phyloP scores from a whole-genome alignment of 2,797 vertebrate genomes.

The Chelonia mydas region DNA sequence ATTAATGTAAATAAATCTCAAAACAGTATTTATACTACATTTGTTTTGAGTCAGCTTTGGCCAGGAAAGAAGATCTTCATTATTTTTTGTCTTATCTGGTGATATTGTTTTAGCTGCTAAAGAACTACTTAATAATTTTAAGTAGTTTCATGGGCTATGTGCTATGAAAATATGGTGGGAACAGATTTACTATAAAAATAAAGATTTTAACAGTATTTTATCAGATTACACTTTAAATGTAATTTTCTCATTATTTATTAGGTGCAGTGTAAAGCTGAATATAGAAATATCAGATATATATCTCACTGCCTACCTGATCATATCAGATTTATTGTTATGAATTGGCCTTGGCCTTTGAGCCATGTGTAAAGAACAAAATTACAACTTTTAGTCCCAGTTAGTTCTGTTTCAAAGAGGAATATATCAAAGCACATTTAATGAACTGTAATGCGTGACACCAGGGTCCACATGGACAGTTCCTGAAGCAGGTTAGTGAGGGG shows the following conservation, averaged over 20 bases:
- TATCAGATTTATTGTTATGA: neutral
- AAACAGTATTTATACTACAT: neutral
- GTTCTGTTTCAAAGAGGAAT: too few species aligned
- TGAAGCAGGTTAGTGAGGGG: too few species aligned
- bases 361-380: too few species aligned
- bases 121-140: conserved; percentile 37
- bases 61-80: neutral
- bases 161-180: neutral
- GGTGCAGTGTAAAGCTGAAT: neutral
- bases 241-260: neutral
- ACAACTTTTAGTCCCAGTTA: too few species aligned
- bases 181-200: conserved; percentile 38
- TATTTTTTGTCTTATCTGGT: neutral
- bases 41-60: conserved; percentile 18
- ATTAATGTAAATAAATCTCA: neutral
- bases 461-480: too few species aligned
- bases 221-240: conserved; percentile 33
- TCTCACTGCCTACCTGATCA: neutral
- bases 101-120: neutral
- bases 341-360: neutral
- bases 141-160: conserved; percentile 6
- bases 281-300: neutral
- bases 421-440: too few species aligned
- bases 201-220: conserved; percentile 34
- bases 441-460: too few species aligned